Conservation (phyloP, 2,888 invertebrate species). For the Cheilosia vulpina region DNA sequence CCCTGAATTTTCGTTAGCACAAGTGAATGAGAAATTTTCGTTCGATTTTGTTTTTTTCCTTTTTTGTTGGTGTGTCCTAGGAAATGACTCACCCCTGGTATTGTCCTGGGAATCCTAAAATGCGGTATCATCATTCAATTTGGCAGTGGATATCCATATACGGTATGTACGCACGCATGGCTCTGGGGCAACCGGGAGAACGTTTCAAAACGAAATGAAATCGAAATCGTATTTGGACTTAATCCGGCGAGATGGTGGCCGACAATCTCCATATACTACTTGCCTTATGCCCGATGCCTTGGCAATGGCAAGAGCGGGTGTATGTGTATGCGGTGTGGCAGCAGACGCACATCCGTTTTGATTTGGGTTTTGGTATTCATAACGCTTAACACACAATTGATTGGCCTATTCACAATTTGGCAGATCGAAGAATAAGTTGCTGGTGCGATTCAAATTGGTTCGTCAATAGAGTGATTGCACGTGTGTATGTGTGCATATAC, state of each 20-base stretch:
- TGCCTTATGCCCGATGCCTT: neutral
- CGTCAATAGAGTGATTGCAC: slow-evolving; percentile 42
- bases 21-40: slow-evolving; percentile 24
- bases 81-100: slow-evolving; percentile 5
- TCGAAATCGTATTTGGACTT: slow-evolving; percentile 64
- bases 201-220: slow-evolving; percentile 50
- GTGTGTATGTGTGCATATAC: neutral
- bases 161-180: slow-evolving; percentile 9
- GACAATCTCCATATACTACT: slow-evolving; percentile 4
- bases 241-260: slow-evolving; percentile 35
- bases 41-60: slow-evolving; percentile 17
- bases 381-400: slow-evolving; percentile 73
- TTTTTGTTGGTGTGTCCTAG: slow-evolving; percentile 19
- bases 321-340: neutral
- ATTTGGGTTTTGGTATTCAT: slow-evolving; percentile 71
- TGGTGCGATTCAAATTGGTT: slow-evolving; percentile 68
- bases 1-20: slow-evolving; percentile 35
- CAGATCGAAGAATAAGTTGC: slow-evolving; percentile 69
- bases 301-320: neutral
- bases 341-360: slow-evolving; percentile 24
- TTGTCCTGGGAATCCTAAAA: slow-evolving; percentile 52
- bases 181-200: slow-evolving; percentile 48
- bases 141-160: slow-evolving; percentile 23
- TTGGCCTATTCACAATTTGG: slow-evolving; percentile 74
- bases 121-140: slow-evolving; percentile 65